Conservation (phyloP, 2,797 vertebrate species). For the Hydrolagus colliei region DNA sequence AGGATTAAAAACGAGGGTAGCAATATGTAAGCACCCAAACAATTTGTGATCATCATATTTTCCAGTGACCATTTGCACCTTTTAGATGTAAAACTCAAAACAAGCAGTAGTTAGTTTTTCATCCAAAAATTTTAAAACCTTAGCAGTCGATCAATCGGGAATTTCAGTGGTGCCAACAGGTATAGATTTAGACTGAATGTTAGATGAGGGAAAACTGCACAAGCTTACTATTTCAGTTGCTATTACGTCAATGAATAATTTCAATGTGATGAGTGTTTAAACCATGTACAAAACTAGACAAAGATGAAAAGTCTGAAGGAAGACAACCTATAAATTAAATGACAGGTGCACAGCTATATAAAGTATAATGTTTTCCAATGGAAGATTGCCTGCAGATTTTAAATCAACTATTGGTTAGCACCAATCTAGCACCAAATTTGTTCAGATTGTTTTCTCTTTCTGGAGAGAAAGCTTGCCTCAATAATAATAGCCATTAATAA, state of each 20-base stretch:
- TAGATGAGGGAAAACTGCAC: background rate
- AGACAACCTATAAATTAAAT: background rate
- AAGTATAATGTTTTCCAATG: background rate
- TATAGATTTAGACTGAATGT: background rate
- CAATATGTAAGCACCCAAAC: background rate
- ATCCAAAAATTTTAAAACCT: too few species aligned
- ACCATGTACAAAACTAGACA: background rate
- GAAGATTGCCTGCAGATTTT: background rate
- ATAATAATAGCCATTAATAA: background rate
- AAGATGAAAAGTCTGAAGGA: background rate
- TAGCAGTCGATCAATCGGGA: background rate
- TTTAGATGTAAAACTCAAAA: background rate
- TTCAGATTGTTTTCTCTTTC: too few species aligned
- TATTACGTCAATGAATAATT: background rate
- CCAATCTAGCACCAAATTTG: background rate
- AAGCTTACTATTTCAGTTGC: background rate
- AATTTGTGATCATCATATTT: background rate
- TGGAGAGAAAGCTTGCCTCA: too few species aligned
- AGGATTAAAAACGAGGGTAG: background rate
- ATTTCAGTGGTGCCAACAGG: background rate
- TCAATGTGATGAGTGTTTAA: background rate
- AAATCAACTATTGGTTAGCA: background rate
- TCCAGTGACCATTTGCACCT: slow-evolving; percentile 1
- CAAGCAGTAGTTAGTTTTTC: too few species aligned
- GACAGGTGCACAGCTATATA: background rate